A percentile compares a stretch with the other conserved stretches of the same genome.
Evolutionary conservation across 2,888 invertebrate species (phyloP).

Genomic region (Scaptomyza flava): DNA sequence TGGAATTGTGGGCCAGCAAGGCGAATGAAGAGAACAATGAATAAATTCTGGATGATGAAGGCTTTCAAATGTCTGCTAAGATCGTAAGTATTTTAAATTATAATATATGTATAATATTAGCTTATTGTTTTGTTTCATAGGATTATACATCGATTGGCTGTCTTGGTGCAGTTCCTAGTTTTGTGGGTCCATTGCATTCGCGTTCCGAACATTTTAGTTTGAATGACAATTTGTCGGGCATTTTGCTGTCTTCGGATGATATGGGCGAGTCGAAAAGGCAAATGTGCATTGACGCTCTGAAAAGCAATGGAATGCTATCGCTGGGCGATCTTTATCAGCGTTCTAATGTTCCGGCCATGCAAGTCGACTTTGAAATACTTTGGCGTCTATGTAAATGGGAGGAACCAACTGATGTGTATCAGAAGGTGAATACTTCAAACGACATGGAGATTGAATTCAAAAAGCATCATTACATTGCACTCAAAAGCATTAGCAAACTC

Average conservation of each 20-base stretch:
- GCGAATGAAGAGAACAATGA: background rate
- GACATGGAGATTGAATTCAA: slow-evolving; percentile 83
- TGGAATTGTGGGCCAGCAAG: slow-evolving; percentile 77
- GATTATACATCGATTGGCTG: slow-evolving; percentile 82
- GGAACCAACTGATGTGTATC: slow-evolving; percentile 63
- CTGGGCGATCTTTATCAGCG: slow-evolving; percentile 62
- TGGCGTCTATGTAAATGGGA: slow-evolving; percentile 87
- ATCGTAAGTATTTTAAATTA: slow-evolving; percentile 52
- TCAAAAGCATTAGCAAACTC: slow-evolving; percentile 86
- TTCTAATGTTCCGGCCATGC: background rate
- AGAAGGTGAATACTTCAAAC: slow-evolving; percentile 52
- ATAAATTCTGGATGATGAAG: slow-evolving; percentile 49
- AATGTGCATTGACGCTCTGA: slow-evolving; percentile 62
- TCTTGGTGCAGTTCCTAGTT: slow-evolving; percentile 78
- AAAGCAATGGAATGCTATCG: slow-evolving; percentile 75
- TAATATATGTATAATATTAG: background rate
- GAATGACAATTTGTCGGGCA: slow-evolving; percentile 63
- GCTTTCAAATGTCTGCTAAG: slow-evolving; percentile 76
- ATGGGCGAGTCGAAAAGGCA: slow-evolving; percentile 55
- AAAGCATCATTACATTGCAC: slow-evolving; percentile 86
- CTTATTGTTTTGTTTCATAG: slow-evolving; percentile 39
- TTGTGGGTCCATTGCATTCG: slow-evolving; percentile 77
- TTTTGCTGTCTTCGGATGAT: slow-evolving; percentile 51
- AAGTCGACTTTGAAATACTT: slow-evolving; percentile 89
- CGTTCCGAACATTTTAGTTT: slow-evolving; percentile 78